These are phyloP conservation scores for Eustalomyia histrio DNA, from an alignment of 2,888 invertebrate species.

Conservation along the genomic window DNA sequence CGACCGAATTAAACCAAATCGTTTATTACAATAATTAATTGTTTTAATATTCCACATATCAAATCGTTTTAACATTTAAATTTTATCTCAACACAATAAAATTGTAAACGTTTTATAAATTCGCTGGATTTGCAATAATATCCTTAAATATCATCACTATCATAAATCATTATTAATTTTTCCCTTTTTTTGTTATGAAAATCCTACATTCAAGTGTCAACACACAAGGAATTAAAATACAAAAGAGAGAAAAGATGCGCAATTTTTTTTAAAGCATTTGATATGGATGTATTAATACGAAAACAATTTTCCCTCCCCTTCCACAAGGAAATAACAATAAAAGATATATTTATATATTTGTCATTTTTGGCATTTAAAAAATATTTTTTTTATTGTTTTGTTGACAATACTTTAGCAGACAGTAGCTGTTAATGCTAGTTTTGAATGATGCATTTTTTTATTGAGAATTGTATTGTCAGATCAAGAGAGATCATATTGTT, in stretches of 20 bases:
- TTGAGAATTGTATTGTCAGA: constrained; percentile 41
- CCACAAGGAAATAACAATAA: constrained; percentile 43
- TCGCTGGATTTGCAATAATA: constrained; percentile 33
- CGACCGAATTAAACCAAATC: constrained; percentile 17
- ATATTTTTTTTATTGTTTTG: constrained; percentile 60
- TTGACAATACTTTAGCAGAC: constrained; percentile 36
- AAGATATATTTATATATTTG: constrained; percentile 56
- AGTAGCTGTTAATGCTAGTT: constrained; percentile 3
- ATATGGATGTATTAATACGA: constrained; percentile 59
- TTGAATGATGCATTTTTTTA: constrained; percentile 47
- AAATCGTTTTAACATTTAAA: constrained; percentile 27
- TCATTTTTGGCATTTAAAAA: constrained; percentile 56
- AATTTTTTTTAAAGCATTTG: constrained; percentile 42
- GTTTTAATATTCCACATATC: constrained; percentile 24
- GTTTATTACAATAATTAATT: constrained; percentile 56
- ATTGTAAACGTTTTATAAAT: constrained; percentile 7
- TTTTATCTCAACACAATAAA: not conserved
- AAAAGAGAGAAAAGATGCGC: constrained; percentile 55
- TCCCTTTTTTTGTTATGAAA: constrained; percentile 46
- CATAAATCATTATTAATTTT: constrained; percentile 65
- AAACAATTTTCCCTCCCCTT: constrained; percentile 53
- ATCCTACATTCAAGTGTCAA: constrained; percentile 64
- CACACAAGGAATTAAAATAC: constrained; percentile 55
- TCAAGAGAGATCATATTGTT: constrained; percentile 18
- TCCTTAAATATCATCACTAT: constrained; percentile 62